A percentile compares a stretch with the other conserved stretches of the same genome.
These are phyloP conservation scores for Pedetes capensis DNA, from an alignment of 2,113 vertebrate genomes.

Conservation along the genomic window DNA sequence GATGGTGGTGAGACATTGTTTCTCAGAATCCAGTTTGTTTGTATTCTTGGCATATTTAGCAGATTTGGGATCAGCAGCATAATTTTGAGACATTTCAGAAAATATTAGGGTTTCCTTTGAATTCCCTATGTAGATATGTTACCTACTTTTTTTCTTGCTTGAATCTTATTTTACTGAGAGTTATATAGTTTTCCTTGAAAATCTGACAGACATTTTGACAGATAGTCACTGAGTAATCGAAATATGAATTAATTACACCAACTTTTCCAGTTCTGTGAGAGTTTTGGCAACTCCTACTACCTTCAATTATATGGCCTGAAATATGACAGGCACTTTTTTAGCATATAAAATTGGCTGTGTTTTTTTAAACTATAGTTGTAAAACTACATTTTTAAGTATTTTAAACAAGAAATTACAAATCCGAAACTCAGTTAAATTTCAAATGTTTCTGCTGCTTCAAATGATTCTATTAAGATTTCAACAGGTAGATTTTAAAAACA, in stretches of 20 bases:
- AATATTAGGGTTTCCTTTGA: background rate
- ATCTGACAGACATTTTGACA: slow-evolving; percentile 29
- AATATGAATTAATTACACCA: slow-evolving; percentile 37
- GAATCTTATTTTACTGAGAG: slow-evolving; percentile 4
- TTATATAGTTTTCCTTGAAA: slow-evolving; percentile 24
- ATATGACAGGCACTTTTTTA: background rate
- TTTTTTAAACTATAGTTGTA: background rate
- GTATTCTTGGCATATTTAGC: background rate
- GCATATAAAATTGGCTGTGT: background rate
- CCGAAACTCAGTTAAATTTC: background rate
- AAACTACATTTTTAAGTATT: background rate
- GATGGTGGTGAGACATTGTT: background rate
- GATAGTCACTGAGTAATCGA: slow-evolving; percentile 3
- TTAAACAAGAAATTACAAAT: slow-evolving; percentile 17
- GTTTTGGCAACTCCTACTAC: slow-evolving; percentile 28
- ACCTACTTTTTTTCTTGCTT: background rate
- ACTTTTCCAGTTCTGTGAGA: background rate
- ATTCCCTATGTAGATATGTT: background rate
- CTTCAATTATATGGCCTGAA: background rate
- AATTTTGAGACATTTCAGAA: background rate
- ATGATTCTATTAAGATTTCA: background rate
- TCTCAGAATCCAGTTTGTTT: background rate
- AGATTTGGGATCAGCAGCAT: background rate
- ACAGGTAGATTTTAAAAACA: background rate
- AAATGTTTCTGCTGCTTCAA: background rate